Evolutionary conservation across 2,113 vertebrate genomes (phyloP), one percentile per base, ranked within the genome.

Genomic region (Actenoides hombroni): DNA sequence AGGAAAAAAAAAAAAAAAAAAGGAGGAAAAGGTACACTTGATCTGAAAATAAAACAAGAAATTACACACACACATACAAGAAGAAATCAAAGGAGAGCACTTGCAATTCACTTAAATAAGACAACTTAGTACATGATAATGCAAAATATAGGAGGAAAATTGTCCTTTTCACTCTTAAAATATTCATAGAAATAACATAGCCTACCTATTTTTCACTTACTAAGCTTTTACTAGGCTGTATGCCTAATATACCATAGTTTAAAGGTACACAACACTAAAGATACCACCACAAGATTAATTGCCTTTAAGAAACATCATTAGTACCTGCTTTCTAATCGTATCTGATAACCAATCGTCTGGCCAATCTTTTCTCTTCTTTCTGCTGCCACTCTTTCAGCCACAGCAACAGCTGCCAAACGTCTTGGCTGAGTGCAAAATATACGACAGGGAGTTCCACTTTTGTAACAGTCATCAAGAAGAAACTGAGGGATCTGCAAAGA

Each of bases 341-440:
- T 99, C 95, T 99, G 99, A 97, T 99, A 99, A 35, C 99, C 99
- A 40, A 99, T 39, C 9, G 98, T 99, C 96, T 99, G 98, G 39
- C 99, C 99, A 90, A 99, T 98, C 49, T 97, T 98, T 96, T 99
- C 99, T 85, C 98, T 98, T 94, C 99, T 98, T 97, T 99, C 99
- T 9, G 98, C 98, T 48, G 99, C 99, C 75, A 99, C 99, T 84
- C 99, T 98, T 98, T 99, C 99, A 74, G 99, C 99, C 88, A 99
- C 99, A 92, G 99, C 98, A 83, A 99, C 97, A 56, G 99, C 98
- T 25, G 99, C 99, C 90, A 99, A 98, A 35, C 99, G 98, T 93
- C 99, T 97, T 77, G 99, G 99, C 78, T 99, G 99, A 44, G 99
- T 99, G 97, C 99, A 99, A 96, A 99, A 99, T 96, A 99, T 99